Evolutionary conservation across 2,888 invertebrate species (phyloP).

Genomic region (Tiphia femorata): DNA sequence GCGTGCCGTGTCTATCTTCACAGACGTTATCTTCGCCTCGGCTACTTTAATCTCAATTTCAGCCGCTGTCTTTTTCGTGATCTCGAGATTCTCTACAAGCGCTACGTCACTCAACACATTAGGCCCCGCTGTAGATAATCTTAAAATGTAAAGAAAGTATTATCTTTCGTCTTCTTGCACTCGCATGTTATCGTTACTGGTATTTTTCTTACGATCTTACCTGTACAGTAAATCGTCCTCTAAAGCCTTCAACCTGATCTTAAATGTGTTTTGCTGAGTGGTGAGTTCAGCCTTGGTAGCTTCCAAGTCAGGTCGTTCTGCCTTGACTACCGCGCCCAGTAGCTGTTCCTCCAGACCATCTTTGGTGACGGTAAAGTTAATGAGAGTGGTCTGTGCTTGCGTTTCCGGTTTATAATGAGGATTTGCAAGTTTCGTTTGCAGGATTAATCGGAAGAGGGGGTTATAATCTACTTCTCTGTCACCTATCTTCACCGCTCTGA

Average conservation of each 20-base stretch:
- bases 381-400: slow-evolving; percentile 95
- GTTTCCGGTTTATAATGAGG: slow-evolving; percentile 97
- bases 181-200: too few relatives aligned
- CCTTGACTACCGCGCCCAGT: slow-evolving; percentile 92
- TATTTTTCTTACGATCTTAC: slow-evolving; percentile 38
- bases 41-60: slow-evolving; percentile 90
- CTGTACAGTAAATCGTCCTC: slow-evolving; percentile 89
- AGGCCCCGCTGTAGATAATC: slow-evolving; percentile 90
- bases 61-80: slow-evolving; percentile 91
- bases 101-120: slow-evolving; percentile 92
- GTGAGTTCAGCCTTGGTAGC: slow-evolving; percentile 84
- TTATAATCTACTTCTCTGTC: slow-evolving; percentile 94
- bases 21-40: slow-evolving; percentile 88
- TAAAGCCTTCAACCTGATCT: slow-evolving; percentile 90
- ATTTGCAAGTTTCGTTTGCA: slow-evolving; percentile 95
- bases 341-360: slow-evolving; percentile 95
- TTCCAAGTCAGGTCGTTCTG: slow-evolving; percentile 93
- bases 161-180: too few relatives aligned
- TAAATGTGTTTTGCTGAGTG: slow-evolving; percentile 94
- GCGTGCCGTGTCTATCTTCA: slow-evolving; percentile 91
- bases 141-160: slow-evolving; percentile 40
- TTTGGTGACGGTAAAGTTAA: slow-evolving; percentile 94
- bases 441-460: slow-evolving; percentile 82
- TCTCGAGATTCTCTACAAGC: slow-evolving; percentile 92
- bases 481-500: slow-evolving; percentile 83